Evolutionary conservation across 2,113 vertebrate genomes (phyloP), one percentile per base, ranked within the genome.

Genomic region (Rhinopomastus cyanomelas): DNA sequence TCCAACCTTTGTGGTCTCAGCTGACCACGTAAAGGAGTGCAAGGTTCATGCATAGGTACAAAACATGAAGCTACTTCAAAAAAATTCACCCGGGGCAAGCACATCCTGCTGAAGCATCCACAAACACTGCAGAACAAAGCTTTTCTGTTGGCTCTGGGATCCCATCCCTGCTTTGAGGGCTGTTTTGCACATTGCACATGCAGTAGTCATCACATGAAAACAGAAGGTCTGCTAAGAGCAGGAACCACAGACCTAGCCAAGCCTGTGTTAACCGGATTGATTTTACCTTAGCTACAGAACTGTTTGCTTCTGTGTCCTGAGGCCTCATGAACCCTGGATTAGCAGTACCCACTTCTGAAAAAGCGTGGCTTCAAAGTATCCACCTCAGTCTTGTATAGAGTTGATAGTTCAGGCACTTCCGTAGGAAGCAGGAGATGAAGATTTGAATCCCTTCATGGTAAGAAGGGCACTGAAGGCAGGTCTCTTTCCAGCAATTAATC

Each of bases 1-100:
- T 44, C 46, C 73, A 83, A 9, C 52, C 56, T 13, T 15, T 44
- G 51, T 25, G 72, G 42, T 85, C 82, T 85, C 0, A 0, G 83
- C 65, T 94, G 92, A 89, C 86, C 94, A 44, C 0, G 48, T n/a
- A 77, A 84, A 84, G 69, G 26, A 91, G 67, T 9, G n/a, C 6
- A 56, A 67, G 7, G 88, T 67, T 88, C 80, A 67, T 10, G 60
- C 37, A 64, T 10, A 83, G 51, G 64, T 88, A 83, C 51, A 91
- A 77, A 87, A 81, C 64, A 57, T 8, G 39, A 86, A 91, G 68
- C 49, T 78, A 36, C 83, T 84, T 86, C 73, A 74, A 56, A 89
- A 81, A 46, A 90, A 89, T 71, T 71, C 88, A 77, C 86, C 86
- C 64, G 65, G 34, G 73, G 92, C 86, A 78, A 84, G 77, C 68